phyloP scores from a whole-genome alignment of 2,797 vertebrate species.

The Echeneis naucrates region DNA sequence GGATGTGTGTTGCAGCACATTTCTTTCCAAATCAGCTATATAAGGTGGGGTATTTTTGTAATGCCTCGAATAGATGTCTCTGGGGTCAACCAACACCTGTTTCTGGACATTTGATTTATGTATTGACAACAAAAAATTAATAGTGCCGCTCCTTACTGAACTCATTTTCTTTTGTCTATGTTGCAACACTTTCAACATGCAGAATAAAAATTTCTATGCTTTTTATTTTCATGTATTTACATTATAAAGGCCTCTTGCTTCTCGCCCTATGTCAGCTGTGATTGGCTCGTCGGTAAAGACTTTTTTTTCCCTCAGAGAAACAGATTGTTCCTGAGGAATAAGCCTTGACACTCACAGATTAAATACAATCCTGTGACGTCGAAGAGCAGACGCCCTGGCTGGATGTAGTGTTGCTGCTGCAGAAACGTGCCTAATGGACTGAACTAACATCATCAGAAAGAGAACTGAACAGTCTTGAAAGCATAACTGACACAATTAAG shows the following conservation, averaged over 20 bases:
- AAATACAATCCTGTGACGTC: conserved; percentile 19
- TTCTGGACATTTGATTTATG: neutral
- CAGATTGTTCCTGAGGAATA: neutral
- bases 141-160: neutral
- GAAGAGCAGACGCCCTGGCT: conserved; percentile 10
- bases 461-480: neutral
- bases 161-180: neutral
- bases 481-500: neutral
- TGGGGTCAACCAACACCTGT: neutral
- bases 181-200: neutral
- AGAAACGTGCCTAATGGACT: neutral
- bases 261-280: too few relatives aligned
- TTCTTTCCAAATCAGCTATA: neutral
- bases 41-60: neutral
- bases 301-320: neutral
- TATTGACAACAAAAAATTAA: neutral
- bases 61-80: neutral
- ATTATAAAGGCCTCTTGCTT: too few relatives aligned
- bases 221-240: neutral
- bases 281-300: neutral
- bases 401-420: conserved; percentile 25
- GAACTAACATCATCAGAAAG: neutral
- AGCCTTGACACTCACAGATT: too few relatives aligned
- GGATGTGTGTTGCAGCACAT: neutral
- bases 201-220: neutral